A percentile compares a stretch with the other conserved stretches of the same genome.
These are phyloP conservation scores for Natrix natrix DNA, from an alignment of 2,797 vertebrate genomes.

Conservation along the genomic window DNA sequence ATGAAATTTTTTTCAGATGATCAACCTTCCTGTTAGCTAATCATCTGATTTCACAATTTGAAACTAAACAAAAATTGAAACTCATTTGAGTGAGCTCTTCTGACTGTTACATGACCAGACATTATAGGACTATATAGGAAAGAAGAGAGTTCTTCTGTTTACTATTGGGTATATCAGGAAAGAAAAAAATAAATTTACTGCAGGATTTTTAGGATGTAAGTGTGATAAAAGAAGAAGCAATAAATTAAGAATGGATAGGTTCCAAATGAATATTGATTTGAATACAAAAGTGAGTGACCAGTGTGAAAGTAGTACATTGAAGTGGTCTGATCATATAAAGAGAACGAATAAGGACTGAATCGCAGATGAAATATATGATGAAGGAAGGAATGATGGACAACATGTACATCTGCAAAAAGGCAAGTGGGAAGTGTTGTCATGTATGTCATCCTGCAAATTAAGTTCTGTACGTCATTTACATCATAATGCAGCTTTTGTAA, in stretches of 20 bases:
- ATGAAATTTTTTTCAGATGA: neutral
- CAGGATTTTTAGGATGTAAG: neutral
- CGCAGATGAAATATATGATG: neutral
- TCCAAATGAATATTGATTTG: neutral
- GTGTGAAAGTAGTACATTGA: neutral
- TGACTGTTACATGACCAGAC: neutral
- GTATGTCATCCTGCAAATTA: neutral
- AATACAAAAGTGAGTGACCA: neutral
- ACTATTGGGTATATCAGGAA: neutral
- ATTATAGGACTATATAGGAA: neutral
- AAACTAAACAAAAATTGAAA: neutral
- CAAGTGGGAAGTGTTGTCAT: neutral
- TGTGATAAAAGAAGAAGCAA: neutral
- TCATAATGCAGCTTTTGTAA: neutral
- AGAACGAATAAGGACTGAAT: neutral
- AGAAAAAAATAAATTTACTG: neutral
- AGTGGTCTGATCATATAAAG: neutral
- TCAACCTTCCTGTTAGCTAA: neutral
- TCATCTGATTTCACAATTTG: neutral
- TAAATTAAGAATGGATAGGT: neutral
- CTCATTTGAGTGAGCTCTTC: neutral
- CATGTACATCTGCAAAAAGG: neutral
- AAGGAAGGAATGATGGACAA: neutral
- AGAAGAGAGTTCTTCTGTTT: neutral
- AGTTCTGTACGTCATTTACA: neutral